phyloP scores from a whole-genome alignment of 2,888 invertebrate species.

The Operophtera brumata region DNA sequence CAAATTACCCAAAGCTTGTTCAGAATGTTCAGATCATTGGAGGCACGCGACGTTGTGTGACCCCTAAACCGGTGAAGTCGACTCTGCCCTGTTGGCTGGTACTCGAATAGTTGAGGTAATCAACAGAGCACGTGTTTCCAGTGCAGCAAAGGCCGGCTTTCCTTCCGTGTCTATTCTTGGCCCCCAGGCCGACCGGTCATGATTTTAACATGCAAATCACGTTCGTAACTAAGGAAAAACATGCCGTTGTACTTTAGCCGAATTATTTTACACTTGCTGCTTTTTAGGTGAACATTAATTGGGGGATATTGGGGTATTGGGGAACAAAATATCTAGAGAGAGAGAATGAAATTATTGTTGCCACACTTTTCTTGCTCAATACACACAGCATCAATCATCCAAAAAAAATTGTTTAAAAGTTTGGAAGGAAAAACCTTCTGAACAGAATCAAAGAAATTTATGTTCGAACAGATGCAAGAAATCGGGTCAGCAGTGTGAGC shows the following conservation, averaged over 20 bases:
- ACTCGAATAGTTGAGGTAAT: conserved; percentile 46
- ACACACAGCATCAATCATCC: conserved; percentile 30
- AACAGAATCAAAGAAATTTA: conserved; percentile 53
- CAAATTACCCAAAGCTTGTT: conserved; percentile 56
- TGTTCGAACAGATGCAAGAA: conserved; percentile 66
- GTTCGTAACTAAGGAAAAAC: conserved; percentile 64
- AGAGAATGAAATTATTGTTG: neutral
- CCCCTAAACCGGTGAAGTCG: conserved; percentile 35
- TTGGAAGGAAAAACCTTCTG: conserved; percentile 35
- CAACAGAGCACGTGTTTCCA: conserved; percentile 64
- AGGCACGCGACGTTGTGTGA: conserved; percentile 56
- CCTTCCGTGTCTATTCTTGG: conserved; percentile 77
- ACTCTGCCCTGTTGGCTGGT: conserved; percentile 35
- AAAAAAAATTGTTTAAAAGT: conserved; percentile 34
- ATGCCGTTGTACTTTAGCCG: conserved; percentile 47
- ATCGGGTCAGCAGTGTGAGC: conserved; percentile 70
- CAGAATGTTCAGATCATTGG: conserved; percentile 52
- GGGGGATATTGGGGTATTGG: no score
- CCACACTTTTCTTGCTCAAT: neutral
- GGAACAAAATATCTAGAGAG: no score
- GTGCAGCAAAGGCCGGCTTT: conserved; percentile 60
- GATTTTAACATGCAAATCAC: conserved; percentile 68
- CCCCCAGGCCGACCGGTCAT: conserved; percentile 61
- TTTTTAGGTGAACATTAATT: neutral
- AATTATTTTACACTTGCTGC: conserved; percentile 24